Conservation (phyloP, 2,113 vertebrate genomes). For the Chaetorhynchus papuensis region DNA sequence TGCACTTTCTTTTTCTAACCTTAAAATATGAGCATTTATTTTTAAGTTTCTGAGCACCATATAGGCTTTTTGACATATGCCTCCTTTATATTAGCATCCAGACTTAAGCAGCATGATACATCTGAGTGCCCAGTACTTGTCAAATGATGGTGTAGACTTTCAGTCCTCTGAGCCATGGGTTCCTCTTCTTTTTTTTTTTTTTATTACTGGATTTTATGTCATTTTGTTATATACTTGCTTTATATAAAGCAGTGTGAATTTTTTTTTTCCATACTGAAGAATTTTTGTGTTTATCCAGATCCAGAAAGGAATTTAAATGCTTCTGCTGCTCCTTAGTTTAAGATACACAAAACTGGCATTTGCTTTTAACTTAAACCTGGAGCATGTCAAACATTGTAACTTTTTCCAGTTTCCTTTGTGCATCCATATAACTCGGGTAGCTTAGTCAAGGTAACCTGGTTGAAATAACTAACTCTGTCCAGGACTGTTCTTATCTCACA, state of each 20-base stretch:
- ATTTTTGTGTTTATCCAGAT: neutral
- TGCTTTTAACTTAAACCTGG: neutral
- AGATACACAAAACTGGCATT: neutral
- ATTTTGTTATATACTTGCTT: neutral
- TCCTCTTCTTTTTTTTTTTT: neutral
- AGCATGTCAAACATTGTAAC: neutral
- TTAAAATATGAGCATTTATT: neutral
- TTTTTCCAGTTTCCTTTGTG: neutral
- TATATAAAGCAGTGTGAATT: neutral
- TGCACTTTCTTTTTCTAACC: neutral
- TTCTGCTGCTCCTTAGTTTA: neutral
- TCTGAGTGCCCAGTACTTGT: neutral
- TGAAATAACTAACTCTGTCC: neutral
- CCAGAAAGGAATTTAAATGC: neutral
- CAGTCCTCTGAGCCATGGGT: neutral
- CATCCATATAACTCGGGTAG: neutral
- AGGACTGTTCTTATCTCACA: neutral
- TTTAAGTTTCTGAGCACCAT: neutral
- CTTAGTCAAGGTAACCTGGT: neutral
- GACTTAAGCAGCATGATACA: neutral
- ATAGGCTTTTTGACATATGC: rapidly evolving
- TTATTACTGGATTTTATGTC: neutral
- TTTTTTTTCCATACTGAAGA: neutral
- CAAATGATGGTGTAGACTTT: neutral
- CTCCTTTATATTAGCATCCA: neutral